Percentiles rank a stretch among this genome's conserved stretches.
Evolutionary conservation across 2,113 vertebrate species (phyloP).

Genomic region (Bubalus kerabau): DNA sequence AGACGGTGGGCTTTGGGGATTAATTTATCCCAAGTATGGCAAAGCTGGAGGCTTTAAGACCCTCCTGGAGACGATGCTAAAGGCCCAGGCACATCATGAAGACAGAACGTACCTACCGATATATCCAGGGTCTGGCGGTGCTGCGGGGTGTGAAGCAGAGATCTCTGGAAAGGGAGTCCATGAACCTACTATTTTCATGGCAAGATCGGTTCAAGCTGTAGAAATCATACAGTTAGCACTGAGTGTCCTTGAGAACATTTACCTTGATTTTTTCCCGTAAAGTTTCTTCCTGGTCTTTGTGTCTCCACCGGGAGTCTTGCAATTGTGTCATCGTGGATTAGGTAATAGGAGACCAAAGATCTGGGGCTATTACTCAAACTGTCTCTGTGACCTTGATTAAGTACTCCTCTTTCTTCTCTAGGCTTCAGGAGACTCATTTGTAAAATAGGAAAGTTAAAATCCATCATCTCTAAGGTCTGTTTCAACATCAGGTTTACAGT

Average conservation of each 20-base stretch:
- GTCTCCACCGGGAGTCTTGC: neutral
- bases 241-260: neutral
- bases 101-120: accelerated
- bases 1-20: neutral
- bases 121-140: neutral
- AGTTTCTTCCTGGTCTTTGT: neutral
- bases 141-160: neutral
- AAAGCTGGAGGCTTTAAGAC: neutral
- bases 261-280: neutral
- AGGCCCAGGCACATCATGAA: neutral
- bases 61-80: neutral
- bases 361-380: neutral
- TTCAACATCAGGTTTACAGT: neutral
- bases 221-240: neutral
- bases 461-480: slow-evolving; percentile 7
- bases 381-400: slow-evolving; percentile 6
- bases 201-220: neutral
- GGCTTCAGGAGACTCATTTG: neutral
- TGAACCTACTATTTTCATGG: neutral
- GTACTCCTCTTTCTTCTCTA: neutral
- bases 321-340: neutral
- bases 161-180: neutral
- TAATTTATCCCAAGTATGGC: neutral
- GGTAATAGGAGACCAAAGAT: neutral
- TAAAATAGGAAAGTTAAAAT: slow-evolving; percentile 23